Conservation (phyloP, 37 sponge, comb jelly and placozoan genomes). For the Beroe ovata region DNA sequence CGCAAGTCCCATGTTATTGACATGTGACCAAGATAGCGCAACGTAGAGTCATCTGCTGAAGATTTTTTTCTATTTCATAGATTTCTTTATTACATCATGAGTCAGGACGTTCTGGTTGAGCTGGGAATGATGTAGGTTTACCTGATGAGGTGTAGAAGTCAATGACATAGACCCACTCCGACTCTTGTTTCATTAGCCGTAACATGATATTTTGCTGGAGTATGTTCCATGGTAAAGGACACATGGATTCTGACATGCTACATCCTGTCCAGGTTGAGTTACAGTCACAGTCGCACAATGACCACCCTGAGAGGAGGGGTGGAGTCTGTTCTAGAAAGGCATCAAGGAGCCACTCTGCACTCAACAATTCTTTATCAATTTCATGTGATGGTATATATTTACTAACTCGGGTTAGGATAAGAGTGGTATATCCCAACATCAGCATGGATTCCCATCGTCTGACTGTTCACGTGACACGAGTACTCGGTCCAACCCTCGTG, state of each 20-base stretch:
- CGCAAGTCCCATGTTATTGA: neutral
- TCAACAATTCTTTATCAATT: too few species aligned
- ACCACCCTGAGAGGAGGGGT: neutral
- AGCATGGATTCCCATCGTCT: neutral
- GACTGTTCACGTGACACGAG: neutral
- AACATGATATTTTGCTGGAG: neutral
- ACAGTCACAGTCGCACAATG: neutral
- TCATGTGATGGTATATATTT: neutral
- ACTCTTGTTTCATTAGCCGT: neutral
- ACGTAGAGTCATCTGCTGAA: too few species aligned
- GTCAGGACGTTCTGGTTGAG: too few species aligned
- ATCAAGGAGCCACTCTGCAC: neutral
- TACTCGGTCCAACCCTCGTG: conserved; percentile 11
- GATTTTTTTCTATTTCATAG: too few species aligned
- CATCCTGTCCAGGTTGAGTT: conserved; percentile 7
- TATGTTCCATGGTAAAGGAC: neutral
- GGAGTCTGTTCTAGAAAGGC: too few species aligned
- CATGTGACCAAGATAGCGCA: neutral
- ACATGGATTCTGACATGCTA: neutral
- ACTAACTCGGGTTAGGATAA: neutral
- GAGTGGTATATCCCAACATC: conserved; percentile 6
- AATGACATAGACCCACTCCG: neutral
- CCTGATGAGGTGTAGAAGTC: neutral
- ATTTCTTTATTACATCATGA: too few species aligned
- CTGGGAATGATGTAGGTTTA: too few species aligned